Evolutionary conservation across 35 echinoderm and acorn worm species (phyloP), one percentile per base, ranked within the genome.

Genomic region (Stichopus chloronotus): DNA sequence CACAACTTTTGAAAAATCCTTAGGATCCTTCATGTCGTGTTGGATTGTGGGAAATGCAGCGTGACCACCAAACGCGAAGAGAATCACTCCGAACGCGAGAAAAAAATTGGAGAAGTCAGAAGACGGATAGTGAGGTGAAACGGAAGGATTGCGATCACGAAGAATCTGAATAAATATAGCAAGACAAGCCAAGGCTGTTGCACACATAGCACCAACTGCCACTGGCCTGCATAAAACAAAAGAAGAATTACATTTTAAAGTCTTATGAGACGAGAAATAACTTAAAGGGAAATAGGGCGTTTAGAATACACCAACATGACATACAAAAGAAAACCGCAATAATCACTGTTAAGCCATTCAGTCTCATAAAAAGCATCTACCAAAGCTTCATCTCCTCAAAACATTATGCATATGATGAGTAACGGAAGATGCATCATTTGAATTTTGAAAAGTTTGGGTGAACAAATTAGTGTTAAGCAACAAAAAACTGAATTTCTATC

Each of bases 41-140:
- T 98, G 96, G 78, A 98, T 94, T 4, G 94, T 98, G 4, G 96
- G 96, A 91, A 98, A 98, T 5, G 94, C 94, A 11, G 96, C 96
- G 56, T 98, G 96, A 25, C 96, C 96, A 6, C 96, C 96, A 52
- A 95, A 98, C 0, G 96, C 96, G 56, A 98, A 98, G 9, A 98
- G 81, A 81, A 98, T 98, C 19, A 92, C 93, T 2, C 96, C 96
- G 59, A 98, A 96, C 8, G 96, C 92, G 21, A 94, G 63, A 78
- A 98, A 98, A 93, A 98, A 96, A 24, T 87, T 90, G 30, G 55
- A 69, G 72, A 98, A 98, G 60, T 83, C 65, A 21, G 96, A 71
- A 19, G 90, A 56, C 17, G 89, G 71, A 57, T 94, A 90, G 5
- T 55, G 59, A 25, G 94, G 83, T 9, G 78, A 17, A 4, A 68